Evolutionary conservation across 1,140 invertebrate genomes (phyloP), one percentile per base, ranked within the genome.

Genomic region (Heliconius eleuchia): DNA sequence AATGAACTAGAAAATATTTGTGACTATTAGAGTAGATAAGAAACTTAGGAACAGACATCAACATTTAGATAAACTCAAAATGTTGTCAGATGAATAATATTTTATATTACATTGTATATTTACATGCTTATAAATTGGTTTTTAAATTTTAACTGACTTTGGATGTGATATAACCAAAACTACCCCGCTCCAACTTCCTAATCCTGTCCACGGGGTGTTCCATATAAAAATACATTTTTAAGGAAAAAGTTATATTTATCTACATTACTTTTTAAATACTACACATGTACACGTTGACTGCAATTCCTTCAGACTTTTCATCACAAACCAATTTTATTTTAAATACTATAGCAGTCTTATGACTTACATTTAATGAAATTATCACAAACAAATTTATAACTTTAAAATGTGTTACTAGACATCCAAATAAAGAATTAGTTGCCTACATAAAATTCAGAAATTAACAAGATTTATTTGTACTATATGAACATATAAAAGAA

Each of bases 341-440:
- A 66, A 66, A 70, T 66, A 76, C 42, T 50, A 76, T 76, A 60
- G 50, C 75, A 77, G 75, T 77, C 75, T 77, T 77, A 50, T 71
- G 27, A 46, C 75, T 71, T 66, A 66, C 23, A 66, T 71, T 77
- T 77, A 18, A 71, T 77, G 27, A 71, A 46, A 76, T 66, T 77
- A 71, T 70, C 30, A 66, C 60, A 66, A 27, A 66, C 27, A 66
- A 66, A 27, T 30, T 66, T 66, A 30, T 4, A 5, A 66, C n/a
- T 66, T 30, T n/a, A 60, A 57, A 66, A 30, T 30, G 27, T 30
- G 60, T 66, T 66, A 66, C 60, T 66, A 66, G 60, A 66, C 60
- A 66, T 66, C 60, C 0, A 2, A 60, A 60, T 27, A 60, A 37
- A 37, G 34, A 37, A 23, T 66, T 66, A 16, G 3, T n/a, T 16